phyloP scores from a whole-genome alignment of 2,113 vertebrate species.

The Cebus imitator region DNA sequence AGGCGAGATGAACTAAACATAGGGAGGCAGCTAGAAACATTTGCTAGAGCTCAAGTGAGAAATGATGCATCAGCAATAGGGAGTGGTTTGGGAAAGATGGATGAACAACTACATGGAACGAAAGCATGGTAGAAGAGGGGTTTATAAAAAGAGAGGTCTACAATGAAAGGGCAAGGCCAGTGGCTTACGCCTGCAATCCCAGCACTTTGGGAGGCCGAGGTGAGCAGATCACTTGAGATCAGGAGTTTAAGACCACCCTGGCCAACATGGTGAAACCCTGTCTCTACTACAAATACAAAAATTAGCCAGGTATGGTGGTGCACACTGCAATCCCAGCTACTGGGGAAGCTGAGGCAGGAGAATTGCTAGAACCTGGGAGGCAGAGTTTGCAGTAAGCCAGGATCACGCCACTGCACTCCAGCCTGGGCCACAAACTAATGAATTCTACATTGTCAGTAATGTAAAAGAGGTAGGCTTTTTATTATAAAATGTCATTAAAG shows the following conservation, averaged over 20 bases:
- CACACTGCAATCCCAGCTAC: no score
- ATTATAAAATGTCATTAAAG: not conserved
- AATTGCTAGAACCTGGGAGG: no score
- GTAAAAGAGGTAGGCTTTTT: not conserved
- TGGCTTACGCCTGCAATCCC: no score
- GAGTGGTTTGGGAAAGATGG: not conserved
- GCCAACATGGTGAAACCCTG: no score
- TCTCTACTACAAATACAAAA: no score
- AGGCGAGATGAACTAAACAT: not conserved
- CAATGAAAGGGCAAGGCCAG: not conserved
- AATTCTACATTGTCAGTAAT: not conserved
- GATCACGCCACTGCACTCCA: no score
- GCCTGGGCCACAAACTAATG: not conserved
- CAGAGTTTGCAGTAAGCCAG: no score
- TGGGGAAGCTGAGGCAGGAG: no score
- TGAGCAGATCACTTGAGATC: no score
- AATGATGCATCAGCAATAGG: not conserved
- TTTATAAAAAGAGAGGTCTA: not conserved
- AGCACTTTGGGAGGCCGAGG: no score
- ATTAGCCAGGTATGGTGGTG: no score
- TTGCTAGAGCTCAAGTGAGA: not conserved
- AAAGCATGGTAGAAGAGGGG: not conserved
- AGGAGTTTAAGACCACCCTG: no score
- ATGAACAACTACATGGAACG: not conserved
- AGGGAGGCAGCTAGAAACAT: not conserved